These are phyloP conservation scores for Anguilla pacifica DNA, from an alignment of 2,797 vertebrate genomes.

Conservation along the genomic window DNA sequence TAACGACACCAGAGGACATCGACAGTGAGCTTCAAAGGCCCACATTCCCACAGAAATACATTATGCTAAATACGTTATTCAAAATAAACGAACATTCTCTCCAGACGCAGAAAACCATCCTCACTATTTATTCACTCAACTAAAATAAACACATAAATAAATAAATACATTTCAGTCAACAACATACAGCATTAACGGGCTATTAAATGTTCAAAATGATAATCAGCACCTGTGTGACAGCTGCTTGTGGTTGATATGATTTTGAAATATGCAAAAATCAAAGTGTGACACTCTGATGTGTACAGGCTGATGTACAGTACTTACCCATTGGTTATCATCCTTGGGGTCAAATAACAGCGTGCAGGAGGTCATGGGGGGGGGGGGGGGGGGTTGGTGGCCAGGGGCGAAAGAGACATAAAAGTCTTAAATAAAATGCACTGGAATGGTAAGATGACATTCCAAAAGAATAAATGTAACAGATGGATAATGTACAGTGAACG, in stretches of 20 bases:
- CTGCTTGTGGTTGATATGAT: neutral
- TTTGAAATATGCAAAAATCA: neutral
- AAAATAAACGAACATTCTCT: neutral
- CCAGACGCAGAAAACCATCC: neutral
- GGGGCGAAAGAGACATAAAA: neutral
- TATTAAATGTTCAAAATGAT: neutral
- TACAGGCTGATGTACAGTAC: slow-evolving; percentile 72
- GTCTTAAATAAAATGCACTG: neutral
- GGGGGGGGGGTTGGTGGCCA: slow-evolving; percentile 2
- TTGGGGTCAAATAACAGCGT: slow-evolving; percentile 72
- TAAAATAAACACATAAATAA: neutral
- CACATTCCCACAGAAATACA: neutral
- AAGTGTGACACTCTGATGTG: neutral
- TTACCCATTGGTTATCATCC: slow-evolving; percentile 94
- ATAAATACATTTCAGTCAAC: neutral
- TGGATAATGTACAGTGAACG: neutral
- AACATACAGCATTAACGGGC: neutral
- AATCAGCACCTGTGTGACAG: neutral
- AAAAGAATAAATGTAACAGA: neutral
- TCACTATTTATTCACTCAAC: neutral
- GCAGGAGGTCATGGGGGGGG: slow-evolving; percentile 61
- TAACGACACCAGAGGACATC: neutral
- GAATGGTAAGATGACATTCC: neutral
- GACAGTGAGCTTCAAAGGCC: neutral
- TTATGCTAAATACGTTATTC: neutral